phyloP scores from a whole-genome alignment of 2,113 vertebrate species.

The Melanerpes formicivorus region DNA sequence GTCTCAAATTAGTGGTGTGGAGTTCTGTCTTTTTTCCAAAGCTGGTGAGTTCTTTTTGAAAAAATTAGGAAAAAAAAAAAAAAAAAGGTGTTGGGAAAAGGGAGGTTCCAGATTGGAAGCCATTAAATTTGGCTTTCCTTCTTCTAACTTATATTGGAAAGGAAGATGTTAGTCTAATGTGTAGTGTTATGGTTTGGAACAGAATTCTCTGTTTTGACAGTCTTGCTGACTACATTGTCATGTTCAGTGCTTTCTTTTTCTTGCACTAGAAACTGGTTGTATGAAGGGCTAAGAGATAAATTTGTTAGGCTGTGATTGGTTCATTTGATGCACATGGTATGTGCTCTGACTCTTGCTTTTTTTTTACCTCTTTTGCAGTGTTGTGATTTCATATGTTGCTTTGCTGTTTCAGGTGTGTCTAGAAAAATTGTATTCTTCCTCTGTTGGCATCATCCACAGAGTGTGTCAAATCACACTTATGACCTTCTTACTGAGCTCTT shows the following conservation, averaged over 20 bases:
- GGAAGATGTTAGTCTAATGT: not conserved
- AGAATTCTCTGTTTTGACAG: not conserved
- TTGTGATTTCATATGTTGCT: not conserved
- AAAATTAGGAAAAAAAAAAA: not conserved
- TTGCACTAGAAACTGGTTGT: not conserved
- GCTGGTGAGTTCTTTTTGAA: not conserved
- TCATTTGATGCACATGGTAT: not conserved
- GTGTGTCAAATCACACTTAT: not conserved
- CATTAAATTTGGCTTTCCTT: not conserved
- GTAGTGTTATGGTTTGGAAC: not conserved
- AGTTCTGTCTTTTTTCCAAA: not conserved
- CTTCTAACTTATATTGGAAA: not conserved
- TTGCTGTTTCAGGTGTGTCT: not conserved
- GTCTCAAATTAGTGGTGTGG: not conserved
- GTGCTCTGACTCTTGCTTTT: not conserved
- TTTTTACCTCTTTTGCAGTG: not conserved
- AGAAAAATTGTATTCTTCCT: not conserved
- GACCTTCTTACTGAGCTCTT: not conserved
- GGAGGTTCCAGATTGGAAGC: not conserved
- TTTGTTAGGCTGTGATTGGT: fast-evolving
- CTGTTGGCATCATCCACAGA: not conserved
- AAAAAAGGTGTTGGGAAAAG: not conserved
- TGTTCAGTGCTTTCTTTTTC: not conserved
- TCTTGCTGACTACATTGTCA: not conserved
- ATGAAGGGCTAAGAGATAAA: not conserved